Evolutionary conservation across 2,113 vertebrate genomes (phyloP).

Genomic region (Bothrops jararaca): DNA sequence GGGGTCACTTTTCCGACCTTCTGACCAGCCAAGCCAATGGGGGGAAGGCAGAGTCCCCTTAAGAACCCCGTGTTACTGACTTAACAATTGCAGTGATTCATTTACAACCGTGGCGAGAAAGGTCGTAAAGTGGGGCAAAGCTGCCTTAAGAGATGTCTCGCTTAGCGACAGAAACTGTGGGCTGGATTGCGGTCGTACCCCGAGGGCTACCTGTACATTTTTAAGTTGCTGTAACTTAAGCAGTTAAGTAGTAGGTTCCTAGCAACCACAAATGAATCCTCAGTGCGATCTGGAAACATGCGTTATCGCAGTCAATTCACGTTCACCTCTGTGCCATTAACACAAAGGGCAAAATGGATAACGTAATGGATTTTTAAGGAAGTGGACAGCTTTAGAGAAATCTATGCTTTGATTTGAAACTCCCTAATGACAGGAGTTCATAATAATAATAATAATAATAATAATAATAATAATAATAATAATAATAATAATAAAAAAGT

Average conservation of each 20-base stretch:
- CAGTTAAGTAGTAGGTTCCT: not conserved
- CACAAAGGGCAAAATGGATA: not conserved
- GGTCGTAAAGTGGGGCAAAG: not conserved
- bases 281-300: not conserved
- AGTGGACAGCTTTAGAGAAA: not conserved
- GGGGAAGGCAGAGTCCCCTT: not conserved
- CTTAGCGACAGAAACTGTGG: not conserved
- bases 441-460: too few relatives aligned
- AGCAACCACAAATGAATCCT: not conserved
- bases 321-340: not conserved
- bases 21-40: too few relatives aligned
- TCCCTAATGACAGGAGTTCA: not conserved
- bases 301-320: not conserved
- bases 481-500: too few relatives aligned
- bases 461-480: too few relatives aligned
- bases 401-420: not conserved
- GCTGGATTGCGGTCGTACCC: not conserved
- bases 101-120: not conserved
- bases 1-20: too few relatives aligned
- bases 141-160: not conserved
- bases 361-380: not conserved
- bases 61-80: not conserved
- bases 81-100: not conserved
- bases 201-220: not conserved
- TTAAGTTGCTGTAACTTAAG: not conserved